A percentile compares a stretch with the other conserved stretches of the same genome.
Conservation (phyloP, 2,113 vertebrate genomes). For the Phoenicopterus ruber region DNA sequence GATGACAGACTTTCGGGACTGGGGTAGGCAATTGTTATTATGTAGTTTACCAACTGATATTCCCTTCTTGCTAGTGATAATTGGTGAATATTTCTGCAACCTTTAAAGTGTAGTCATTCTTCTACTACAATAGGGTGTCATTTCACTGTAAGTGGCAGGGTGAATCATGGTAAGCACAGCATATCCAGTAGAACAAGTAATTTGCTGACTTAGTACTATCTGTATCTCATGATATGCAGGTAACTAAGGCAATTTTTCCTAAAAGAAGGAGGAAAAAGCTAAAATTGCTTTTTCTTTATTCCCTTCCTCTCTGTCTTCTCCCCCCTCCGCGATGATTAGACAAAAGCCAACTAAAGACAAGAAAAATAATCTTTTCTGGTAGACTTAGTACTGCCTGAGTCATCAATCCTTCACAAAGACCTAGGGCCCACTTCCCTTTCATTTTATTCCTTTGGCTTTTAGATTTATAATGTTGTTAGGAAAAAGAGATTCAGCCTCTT, state of each 20-base stretch:
- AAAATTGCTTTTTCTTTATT: conserved; percentile 24
- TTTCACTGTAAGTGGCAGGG: conserved; percentile 14
- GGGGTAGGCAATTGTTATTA: not conserved
- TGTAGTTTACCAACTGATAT: not conserved
- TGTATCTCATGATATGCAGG: conserved; percentile 12
- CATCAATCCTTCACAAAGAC: conserved; percentile 52
- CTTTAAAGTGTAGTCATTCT: not conserved
- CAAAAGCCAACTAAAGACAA: conserved; percentile 14
- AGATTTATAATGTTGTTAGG: conserved; percentile 66
- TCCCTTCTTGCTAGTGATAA: not conserved
- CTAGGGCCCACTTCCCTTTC: conserved; percentile 34
- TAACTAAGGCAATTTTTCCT: conserved; percentile 21
- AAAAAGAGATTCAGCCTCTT: conserved; percentile 61
- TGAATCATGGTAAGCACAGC: conserved; percentile 19
- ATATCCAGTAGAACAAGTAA: not conserved
- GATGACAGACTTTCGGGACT: not conserved
- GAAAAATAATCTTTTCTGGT: conserved; percentile 21
- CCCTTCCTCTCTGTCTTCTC: not conserved
- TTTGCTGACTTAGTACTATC: conserved; percentile 49
- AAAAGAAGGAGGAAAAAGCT: conserved; percentile 17
- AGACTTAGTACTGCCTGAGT: not conserved
- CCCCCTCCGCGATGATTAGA: not conserved
- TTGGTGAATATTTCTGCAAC: conserved; percentile 20
- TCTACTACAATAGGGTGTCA: not conserved
- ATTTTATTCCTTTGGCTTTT: conserved; percentile 51